phyloP scores from a whole-genome alignment of 2,888 invertebrate species.

The Octonoba sinensis region DNA sequence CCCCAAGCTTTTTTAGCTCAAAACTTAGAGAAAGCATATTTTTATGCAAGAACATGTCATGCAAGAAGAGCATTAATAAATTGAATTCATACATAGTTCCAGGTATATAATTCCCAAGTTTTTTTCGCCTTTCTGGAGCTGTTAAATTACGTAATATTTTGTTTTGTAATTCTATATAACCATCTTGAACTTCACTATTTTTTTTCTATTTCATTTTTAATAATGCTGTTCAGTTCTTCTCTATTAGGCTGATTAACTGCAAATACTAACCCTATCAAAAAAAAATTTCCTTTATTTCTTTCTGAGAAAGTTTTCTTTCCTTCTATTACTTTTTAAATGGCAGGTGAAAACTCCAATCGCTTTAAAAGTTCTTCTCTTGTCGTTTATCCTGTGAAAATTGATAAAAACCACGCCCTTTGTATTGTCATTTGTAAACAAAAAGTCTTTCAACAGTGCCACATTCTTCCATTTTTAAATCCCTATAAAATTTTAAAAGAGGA shows the following conservation, averaged over 20 bases:
- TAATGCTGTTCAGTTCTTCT: slow-evolving; percentile 18
- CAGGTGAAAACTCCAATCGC: slow-evolving; percentile 17
- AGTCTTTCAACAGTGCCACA: slow-evolving; percentile 27
- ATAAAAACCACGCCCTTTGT: slow-evolving; percentile 25
- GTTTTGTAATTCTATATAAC: slow-evolving; percentile 27
- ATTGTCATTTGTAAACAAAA: slow-evolving; percentile 26
- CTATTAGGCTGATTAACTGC: slow-evolving; percentile 23
- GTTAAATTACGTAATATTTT: slow-evolving; percentile 33
- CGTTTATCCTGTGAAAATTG: slow-evolving; percentile 21
- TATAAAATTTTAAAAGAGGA: slow-evolving; percentile 12
- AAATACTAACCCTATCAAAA: slow-evolving; percentile 24
- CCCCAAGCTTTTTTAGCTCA: slow-evolving; percentile 16
- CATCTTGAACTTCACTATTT: slow-evolving; percentile 21
- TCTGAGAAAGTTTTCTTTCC: slow-evolving; percentile 13
- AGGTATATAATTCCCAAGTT: slow-evolving; percentile 9
- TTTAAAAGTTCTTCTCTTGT: slow-evolving; percentile 25
- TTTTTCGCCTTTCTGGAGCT: background rate
- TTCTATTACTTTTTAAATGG: slow-evolving; percentile 18
- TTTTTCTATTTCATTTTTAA: slow-evolving; percentile 23
- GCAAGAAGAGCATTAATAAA: slow-evolving; percentile 34
- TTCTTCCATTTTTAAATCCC: slow-evolving; percentile 23
- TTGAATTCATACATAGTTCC: slow-evolving; percentile 8
- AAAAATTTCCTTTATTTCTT: slow-evolving; percentile 14
- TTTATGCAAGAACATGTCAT: slow-evolving; percentile 28
- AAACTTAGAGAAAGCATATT: slow-evolving; percentile 21